Conservation (phyloP, 2,888 invertebrate species). For the Eutolmus rufibarbis region DNA sequence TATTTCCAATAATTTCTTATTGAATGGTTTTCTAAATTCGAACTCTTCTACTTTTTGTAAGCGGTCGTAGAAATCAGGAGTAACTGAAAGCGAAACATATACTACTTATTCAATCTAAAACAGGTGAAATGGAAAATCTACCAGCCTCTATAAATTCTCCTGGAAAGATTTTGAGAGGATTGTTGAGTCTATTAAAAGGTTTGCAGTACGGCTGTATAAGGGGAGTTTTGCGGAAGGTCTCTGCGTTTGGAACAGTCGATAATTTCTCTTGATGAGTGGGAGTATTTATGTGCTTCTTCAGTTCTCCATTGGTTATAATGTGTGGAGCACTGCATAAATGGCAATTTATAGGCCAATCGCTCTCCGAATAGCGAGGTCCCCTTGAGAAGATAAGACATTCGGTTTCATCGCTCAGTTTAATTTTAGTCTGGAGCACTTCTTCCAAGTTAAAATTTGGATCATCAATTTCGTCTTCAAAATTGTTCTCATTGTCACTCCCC, state of each 20-base stretch:
- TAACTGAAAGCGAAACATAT: slow-evolving; percentile 33
- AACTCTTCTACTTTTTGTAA: slow-evolving; percentile 35
- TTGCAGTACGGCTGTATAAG: slow-evolving; percentile 36
- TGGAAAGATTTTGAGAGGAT: slow-evolving; percentile 41
- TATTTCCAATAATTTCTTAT: not conserved
- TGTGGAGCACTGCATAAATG: slow-evolving; percentile 41
- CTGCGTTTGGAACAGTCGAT: not conserved
- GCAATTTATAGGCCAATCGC: slow-evolving; percentile 37
- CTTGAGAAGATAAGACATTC: slow-evolving; percentile 42
- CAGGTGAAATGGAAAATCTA: not conserved
- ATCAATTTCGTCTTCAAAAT: not conserved
- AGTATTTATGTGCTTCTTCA: not conserved
- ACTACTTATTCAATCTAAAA: not conserved
- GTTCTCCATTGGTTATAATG: not conserved
- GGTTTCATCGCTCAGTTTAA: slow-evolving; percentile 41
- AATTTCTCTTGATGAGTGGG: not conserved
- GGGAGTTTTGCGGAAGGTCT: slow-evolving; percentile 11
- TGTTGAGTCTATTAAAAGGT: not conserved
- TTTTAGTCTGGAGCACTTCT: slow-evolving; percentile 20
- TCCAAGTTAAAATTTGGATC: slow-evolving; percentile 1
- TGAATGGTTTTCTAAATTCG: slow-evolving; percentile 26
- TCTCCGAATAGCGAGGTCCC: slow-evolving; percentile 40
- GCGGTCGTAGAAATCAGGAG: slow-evolving; percentile 41
- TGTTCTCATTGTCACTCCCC: not conserved
- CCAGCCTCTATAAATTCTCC: slow-evolving; percentile 41